Conservation (phyloP, 2,113 vertebrate genomes). For the Rhinopomastus cyanomelas region DNA sequence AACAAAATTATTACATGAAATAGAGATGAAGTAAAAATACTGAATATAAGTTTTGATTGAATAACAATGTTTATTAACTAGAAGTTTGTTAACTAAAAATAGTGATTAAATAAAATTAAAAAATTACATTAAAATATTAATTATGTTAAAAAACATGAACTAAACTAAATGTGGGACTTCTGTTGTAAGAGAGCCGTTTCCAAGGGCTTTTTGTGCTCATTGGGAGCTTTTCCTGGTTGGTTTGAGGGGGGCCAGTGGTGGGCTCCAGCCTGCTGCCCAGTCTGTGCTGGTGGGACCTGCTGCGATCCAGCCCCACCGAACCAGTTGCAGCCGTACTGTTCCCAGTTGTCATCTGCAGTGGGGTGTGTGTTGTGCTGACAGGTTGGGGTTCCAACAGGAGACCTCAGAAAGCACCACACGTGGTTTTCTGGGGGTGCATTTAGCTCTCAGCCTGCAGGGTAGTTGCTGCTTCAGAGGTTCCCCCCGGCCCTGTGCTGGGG, state of each 20-base stretch:
- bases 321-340: background rate
- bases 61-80: too few species aligned
- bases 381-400: background rate
- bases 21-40: too few species aligned
- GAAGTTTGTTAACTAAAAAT: too few species aligned
- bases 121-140: too few species aligned
- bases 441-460: background rate
- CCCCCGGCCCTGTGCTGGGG: background rate
- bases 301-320: background rate
- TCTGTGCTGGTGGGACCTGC: background rate
- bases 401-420: background rate
- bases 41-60: too few species aligned
- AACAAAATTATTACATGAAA: too few species aligned
- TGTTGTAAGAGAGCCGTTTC: background rate
- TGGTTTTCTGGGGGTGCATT: background rate
- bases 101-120: too few species aligned
- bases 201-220: background rate
- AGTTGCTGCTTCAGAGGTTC: background rate
- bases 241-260: background rate
- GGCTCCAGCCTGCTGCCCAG: background rate
- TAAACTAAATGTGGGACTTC: background rate
- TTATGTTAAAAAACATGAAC: too few species aligned
- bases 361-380: background rate
- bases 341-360: fast-evolving
- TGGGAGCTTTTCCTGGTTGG: background rate